These are phyloP conservation scores for Nematolebias whitei DNA, from an alignment of 2,113 vertebrate species.

Conservation along the genomic window DNA sequence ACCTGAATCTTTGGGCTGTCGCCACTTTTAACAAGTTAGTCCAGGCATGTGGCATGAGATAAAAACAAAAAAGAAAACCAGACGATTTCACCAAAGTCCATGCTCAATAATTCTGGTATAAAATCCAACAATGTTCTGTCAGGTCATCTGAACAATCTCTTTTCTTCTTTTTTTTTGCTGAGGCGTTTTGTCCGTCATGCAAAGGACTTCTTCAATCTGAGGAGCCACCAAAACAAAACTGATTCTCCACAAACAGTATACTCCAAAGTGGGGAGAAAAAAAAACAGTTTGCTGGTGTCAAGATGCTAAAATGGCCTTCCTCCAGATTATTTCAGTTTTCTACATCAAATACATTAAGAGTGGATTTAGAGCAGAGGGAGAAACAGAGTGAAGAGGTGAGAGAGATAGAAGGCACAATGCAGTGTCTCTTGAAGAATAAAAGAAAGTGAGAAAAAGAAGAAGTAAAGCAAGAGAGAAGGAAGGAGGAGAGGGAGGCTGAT, in stretches of 20 bases:
- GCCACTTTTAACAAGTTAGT: conserved; percentile 13
- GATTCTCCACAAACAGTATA: background rate
- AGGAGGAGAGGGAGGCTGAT: conserved; percentile 1
- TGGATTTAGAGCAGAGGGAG: conserved; percentile 16
- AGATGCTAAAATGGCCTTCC: too few species aligned
- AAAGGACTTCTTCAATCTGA: too few species aligned
- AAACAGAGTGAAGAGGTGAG: conserved; percentile 8
- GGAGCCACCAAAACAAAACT: too few species aligned
- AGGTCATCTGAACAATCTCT: too few species aligned
- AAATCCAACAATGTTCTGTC: too few species aligned
- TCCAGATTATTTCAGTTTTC: too few species aligned
- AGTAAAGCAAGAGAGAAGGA: background rate
- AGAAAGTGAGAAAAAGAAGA: conserved; percentile 22
- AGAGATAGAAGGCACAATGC: conserved; percentile 38
- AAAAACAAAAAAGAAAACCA: conserved; percentile 14
- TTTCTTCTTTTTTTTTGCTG: too few species aligned
- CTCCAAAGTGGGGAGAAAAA: too few species aligned
- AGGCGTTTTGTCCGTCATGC: too few species aligned
- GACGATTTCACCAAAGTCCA: too few species aligned
- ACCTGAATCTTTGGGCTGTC: conserved; percentile 30
- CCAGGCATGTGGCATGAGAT: conserved; percentile 11
- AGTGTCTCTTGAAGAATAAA: conserved; percentile 28
- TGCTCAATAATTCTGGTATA: too few species aligned
- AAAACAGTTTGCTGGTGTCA: too few species aligned
- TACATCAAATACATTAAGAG: background rate